These are phyloP conservation scores for Melanostoma scalare DNA, from an alignment of 2,888 invertebrate species.

Conservation along the genomic window DNA sequence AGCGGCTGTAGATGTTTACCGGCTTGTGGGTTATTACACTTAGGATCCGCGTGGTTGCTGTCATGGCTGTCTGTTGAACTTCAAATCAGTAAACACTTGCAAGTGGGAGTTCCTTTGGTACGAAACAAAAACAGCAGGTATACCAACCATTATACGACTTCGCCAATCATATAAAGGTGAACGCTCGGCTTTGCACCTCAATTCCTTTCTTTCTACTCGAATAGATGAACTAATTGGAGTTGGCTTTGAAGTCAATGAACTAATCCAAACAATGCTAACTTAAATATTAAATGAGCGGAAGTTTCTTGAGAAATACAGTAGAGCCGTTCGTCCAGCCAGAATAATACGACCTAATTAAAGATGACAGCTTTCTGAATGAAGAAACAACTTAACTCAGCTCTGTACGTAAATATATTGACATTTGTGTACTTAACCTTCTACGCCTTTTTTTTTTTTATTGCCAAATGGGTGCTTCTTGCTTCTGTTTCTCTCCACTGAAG, in stretches of 20 bases:
- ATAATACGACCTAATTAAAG: too few species aligned
- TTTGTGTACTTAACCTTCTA: conserved; percentile 19
- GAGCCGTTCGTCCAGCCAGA: too few species aligned
- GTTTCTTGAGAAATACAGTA: too few species aligned
- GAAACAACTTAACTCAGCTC: conserved; percentile 6
- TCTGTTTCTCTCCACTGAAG: neutral
- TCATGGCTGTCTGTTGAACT: conserved; percentile 68
- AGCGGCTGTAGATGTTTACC: conserved; percentile 24
- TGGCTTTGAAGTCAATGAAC: conserved; percentile 22
- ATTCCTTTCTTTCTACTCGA: neutral
- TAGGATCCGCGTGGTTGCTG: conserved; percentile 38
- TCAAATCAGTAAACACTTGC: conserved; percentile 44
- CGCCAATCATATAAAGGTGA: conserved; percentile 44
- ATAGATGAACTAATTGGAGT: conserved; percentile 19
- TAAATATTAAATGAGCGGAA: too few species aligned
- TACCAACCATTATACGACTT: neutral
- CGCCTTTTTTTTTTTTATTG: neutral
- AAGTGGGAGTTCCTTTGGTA: neutral
- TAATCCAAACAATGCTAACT: conserved; percentile 1
- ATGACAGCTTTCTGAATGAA: conserved; percentile 4
- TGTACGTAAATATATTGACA: neutral
- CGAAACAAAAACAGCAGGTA: neutral
- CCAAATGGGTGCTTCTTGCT: neutral
- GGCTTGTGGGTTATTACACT: conserved; percentile 17
- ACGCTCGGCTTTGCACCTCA: conserved; percentile 17